Evolutionary conservation across 2,888 invertebrate genomes (phyloP).

Genomic region (Sinohyriopsis cumingii): DNA sequence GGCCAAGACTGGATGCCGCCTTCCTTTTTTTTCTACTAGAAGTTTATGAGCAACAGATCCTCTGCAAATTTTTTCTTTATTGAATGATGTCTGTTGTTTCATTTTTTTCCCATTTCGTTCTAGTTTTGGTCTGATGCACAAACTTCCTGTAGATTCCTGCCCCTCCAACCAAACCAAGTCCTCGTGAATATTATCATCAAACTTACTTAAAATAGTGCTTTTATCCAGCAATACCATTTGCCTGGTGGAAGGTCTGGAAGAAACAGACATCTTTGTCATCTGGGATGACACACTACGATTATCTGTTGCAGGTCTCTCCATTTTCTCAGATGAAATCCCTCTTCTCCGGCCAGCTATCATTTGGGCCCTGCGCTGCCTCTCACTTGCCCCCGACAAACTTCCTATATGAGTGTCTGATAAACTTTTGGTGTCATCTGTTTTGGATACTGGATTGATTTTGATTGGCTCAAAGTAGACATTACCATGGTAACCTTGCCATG

Average conservation of each 20-base stretch:
- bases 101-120: constrained; percentile 13
- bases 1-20: constrained; percentile 40
- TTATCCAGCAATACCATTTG: constrained; percentile 58
- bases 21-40: constrained; percentile 32
- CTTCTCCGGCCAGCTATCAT: constrained; percentile 8
- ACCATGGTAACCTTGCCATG: constrained; percentile 70
- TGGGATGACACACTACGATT: constrained; percentile 32
- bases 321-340: constrained; percentile 20
- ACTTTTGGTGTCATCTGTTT: constrained; percentile 9
- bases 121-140: constrained; percentile 42
- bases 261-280: constrained; percentile 24
- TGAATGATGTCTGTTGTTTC: constrained; percentile 33
- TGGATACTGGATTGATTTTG: constrained; percentile 42
- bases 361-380: constrained; percentile 7
- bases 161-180: constrained; percentile 57
- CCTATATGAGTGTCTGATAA: constrained; percentile 22
- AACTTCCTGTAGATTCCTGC: constrained; percentile 60
- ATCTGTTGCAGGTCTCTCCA: constrained; percentile 17
- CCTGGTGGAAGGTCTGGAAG: constrained; percentile 28
- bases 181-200: constrained; percentile 48
- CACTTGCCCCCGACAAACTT: constrained; percentile 1
- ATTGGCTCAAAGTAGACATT: constrained; percentile 71
- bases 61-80: constrained; percentile 54
- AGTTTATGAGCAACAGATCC: constrained; percentile 58
- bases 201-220: constrained; percentile 43